Base-by-base conservation (phyloP, 2,113 vertebrate species). In the Carettochelys insculpta region DNA sequence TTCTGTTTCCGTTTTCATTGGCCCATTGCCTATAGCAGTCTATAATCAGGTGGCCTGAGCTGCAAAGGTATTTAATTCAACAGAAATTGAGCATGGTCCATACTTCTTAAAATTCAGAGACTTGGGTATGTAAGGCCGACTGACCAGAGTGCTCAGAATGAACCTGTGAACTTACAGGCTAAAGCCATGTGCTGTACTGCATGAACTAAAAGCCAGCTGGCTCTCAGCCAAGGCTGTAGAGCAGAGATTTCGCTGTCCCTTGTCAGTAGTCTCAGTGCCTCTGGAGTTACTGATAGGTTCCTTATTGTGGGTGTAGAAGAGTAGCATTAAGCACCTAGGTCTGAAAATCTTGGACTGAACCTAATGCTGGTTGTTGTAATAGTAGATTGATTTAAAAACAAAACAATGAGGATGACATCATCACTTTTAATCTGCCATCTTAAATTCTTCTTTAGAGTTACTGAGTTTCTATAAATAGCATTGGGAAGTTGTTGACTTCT, bases 31-130 rank as follows among this genome's bases (percentile, higher is more conserved):
- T 68, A 38, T 68, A 68, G 61, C n/a, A 68, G n/a, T 68, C 34
- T 68, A 68, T 68, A 38, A 68, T 68, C 22, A 68, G 19, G 20
- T 68, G 79, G 34, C 75, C 75, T 24, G 38, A 81, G 20, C n/a
- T 19, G 51, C 85, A 34, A 1, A 0, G 6, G 38, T 29, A 10
- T 45, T 48, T 25, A 5, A 61, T 17, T 2, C 24, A 11, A 25
- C 75, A 41, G 48, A 86, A 93, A 56, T 47, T 12, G 31, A 53
- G 80, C 34, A 12, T 0, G 50, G 27, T 82, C 75, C 51, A 13
- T 43, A 79, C 24, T 61, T 80, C 24, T 53, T 45, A 61, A 85
- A 79, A 68, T 7, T 45, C 24, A 71, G 27, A 13, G 45, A 73
- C 10, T 9, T 50, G 41, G 12, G 8, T 17, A n/a, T n/a, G n/a